Evolutionary conservation across 2,113 vertebrate genomes (phyloP).

Genomic region (Phycodurus eques): DNA sequence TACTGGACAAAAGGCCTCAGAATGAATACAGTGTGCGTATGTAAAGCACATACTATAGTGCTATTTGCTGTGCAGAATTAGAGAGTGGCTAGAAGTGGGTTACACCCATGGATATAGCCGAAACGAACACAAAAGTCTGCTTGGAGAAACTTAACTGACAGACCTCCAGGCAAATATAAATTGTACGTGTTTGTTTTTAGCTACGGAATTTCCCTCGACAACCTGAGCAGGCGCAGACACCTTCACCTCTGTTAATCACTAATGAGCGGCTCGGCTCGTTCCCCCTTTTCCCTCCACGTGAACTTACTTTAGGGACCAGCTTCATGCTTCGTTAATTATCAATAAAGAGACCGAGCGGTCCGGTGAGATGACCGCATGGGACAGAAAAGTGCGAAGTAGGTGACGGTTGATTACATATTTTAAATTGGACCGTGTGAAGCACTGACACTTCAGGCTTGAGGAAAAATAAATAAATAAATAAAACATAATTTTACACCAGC

Average conservation of each 20-base stretch:
- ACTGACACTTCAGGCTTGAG: constrained; percentile 14
- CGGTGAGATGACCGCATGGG: constrained; percentile 53
- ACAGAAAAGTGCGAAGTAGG: constrained; percentile 65
- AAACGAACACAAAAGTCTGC: background rate
- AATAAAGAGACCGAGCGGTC: constrained; percentile 67
- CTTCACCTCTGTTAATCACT: constrained; percentile 84
- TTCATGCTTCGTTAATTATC: constrained; percentile 82
- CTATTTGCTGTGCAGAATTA: background rate
- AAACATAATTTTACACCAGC: background rate
- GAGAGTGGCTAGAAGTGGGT: background rate
- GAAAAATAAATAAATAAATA: background rate
- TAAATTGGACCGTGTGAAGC: constrained; percentile 40
- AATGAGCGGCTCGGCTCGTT: constrained; percentile 67
- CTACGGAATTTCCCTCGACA: constrained; percentile 51
- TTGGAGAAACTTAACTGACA: background rate
- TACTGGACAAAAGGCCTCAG: constrained; percentile 54
- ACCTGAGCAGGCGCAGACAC: constrained; percentile 59
- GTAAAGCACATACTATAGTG: background rate
- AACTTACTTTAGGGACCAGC: constrained; percentile 66
- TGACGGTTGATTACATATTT: constrained; percentile 17
- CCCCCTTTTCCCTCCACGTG: constrained; percentile 69
- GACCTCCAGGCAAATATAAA: background rate
- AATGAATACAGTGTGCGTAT: constrained; percentile 1
- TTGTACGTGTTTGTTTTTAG: constrained; percentile 19
- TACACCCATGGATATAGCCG: background rate